Conservation (phyloP, 2,113 vertebrate genomes). For the Sander vitreus region DNA sequence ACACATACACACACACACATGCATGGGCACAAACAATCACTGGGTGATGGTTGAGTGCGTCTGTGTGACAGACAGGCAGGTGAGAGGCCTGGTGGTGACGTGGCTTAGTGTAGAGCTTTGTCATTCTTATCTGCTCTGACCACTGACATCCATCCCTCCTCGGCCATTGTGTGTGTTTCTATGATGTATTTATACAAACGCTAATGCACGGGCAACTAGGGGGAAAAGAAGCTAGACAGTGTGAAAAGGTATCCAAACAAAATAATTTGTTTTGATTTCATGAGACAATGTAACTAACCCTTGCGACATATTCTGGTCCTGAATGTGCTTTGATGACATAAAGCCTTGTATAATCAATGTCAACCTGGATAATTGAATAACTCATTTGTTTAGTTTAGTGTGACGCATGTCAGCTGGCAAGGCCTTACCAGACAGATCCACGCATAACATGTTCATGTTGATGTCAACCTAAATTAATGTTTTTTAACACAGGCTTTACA, state of each 20-base stretch:
- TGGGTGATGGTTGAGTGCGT: slow-evolving; percentile 79
- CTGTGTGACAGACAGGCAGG: slow-evolving; percentile 84
- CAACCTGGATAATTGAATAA: not conserved
- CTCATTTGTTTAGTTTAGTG: not conserved
- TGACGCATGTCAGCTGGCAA: not conserved
- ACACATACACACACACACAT: slow-evolving; percentile 41
- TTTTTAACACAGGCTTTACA: not conserved
- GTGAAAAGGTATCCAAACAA: slow-evolving; percentile 58
- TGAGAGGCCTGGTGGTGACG: slow-evolving; percentile 81
- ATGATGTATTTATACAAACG: slow-evolving; percentile 75
- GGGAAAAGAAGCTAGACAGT: slow-evolving; percentile 29
- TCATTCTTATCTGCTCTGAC: slow-evolving; percentile 71
- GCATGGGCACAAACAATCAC: slow-evolving; percentile 73
- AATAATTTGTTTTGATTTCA: slow-evolving; percentile 61
- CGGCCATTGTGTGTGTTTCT: slow-evolving; percentile 69
- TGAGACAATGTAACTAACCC: slow-evolving; percentile 51
- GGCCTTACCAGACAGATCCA: not conserved
- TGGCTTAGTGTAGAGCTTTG: slow-evolving; percentile 72
- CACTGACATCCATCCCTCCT: slow-evolving; percentile 71
- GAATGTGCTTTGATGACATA: slow-evolving; percentile 30
- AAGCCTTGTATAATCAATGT: slow-evolving; percentile 5
- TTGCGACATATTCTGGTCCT: slow-evolving; percentile 7
- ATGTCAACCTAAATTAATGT: not conserved
- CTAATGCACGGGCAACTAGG: slow-evolving; percentile 55
- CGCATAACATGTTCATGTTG: not conserved